A percentile compares a stretch with the other conserved stretches of the same genome.
Conservation (phyloP, 2,797 vertebrate genomes). For the Enteromius paludinosus region DNA sequence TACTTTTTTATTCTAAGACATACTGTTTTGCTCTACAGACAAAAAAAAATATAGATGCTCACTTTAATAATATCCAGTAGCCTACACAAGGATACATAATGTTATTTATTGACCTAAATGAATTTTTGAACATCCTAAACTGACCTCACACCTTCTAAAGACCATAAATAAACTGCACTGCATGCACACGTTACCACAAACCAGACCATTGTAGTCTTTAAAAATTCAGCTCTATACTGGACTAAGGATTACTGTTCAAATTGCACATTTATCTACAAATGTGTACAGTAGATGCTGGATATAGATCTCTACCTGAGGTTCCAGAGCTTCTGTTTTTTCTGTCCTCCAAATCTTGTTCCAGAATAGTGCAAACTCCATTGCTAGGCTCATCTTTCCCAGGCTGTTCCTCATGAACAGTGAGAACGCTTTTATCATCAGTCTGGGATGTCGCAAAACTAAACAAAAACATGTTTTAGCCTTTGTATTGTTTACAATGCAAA, state of each 20-base stretch:
- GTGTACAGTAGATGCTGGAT: not conserved
- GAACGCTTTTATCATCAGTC: conserved; percentile 16
- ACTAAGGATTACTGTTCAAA: not conserved
- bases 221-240: not conserved
- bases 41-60: not conserved
- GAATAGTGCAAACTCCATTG: conserved; percentile 24
- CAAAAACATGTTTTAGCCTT: not conserved
- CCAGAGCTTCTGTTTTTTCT: not conserved
- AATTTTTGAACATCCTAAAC: not conserved
- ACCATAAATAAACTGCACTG: not conserved
- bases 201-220: not conserved
- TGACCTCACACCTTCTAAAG: not conserved
- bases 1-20: not conserved
- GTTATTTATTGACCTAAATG: not conserved
- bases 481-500: not conserved
- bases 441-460: conserved; percentile 52
- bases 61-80: not conserved
- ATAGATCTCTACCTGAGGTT: not conserved
- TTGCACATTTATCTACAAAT: not conserved
- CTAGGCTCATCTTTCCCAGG: conserved; percentile 62
- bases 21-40: not conserved
- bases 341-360: conserved; percentile 23
- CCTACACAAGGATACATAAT: not conserved
- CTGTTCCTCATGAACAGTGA: conserved; percentile 57
- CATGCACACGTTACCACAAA: not conserved